Conservation (phyloP, 2,888 invertebrate genomes). For the Caenorhabditis japonica region DNA sequence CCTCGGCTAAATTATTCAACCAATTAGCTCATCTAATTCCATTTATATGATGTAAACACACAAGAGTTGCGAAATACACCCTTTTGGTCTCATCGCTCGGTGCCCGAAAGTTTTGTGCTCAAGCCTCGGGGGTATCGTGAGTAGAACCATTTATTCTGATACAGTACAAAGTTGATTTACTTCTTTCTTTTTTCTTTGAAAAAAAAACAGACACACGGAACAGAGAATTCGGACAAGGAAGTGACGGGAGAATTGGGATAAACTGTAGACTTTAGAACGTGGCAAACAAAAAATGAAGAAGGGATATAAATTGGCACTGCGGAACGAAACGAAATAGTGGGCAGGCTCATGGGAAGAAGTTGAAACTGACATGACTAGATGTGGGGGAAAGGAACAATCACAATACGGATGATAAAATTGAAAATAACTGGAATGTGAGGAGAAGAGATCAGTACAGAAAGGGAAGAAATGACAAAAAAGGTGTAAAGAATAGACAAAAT, state of each 20-base stretch:
- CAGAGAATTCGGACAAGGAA: slow-evolving; percentile 1
- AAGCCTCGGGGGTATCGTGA: no score
- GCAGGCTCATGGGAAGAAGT: slow-evolving; percentile 21
- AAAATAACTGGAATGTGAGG: no score
- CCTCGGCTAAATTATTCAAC: slow-evolving; percentile 46
- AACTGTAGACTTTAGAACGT: no score
- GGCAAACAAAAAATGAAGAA: slow-evolving; percentile 1
- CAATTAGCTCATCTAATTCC: slow-evolving; percentile 52
- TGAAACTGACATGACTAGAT: slow-evolving; percentile 6
- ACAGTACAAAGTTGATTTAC: slow-evolving; percentile 31
- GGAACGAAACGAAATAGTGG: slow-evolving; percentile 18
- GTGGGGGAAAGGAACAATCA: slow-evolving; percentile 21
- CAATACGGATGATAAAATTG: slow-evolving; percentile 31
- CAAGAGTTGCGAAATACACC: slow-evolving; percentile 44
- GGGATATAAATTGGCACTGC: slow-evolving; percentile 25
- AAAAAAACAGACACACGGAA: slow-evolving; percentile 33
- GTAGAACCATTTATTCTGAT: no score
- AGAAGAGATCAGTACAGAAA: neutral
- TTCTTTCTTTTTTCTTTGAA: slow-evolving; percentile 14
- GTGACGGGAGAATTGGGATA: no score
- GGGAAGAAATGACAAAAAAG: slow-evolving; percentile 12
- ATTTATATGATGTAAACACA: slow-evolving; percentile 50
- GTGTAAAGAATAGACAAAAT: slow-evolving; percentile 16
- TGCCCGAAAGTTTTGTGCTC: no score
- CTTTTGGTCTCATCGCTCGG: slow-evolving; percentile 5